Base-by-base conservation (phyloP, 1,140 invertebrate genomes). In the Drosophila carrolli region DNA sequence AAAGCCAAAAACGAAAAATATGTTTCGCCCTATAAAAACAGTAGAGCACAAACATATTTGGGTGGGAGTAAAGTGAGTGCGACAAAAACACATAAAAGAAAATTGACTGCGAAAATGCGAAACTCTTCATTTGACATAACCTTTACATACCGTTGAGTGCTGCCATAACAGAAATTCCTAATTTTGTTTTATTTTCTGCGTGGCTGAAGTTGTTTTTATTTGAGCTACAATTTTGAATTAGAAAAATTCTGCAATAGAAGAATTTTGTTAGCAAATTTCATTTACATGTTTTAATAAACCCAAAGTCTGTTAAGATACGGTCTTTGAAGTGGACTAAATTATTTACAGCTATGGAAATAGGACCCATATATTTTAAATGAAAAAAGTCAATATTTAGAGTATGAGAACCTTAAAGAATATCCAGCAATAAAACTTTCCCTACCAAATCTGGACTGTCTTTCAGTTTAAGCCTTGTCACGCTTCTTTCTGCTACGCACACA, bases 21-120 rank as follows among this genome's bases (percentile, higher is more conserved):
- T 81, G 81, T 61, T 73, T 47, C 40, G 62, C 40, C 10, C 51
- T 57, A 86, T 84, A 74, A 84, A 84, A 86, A 76, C 50, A 46
- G 44, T 27, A 41, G 19, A 32, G 43, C 53, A n/a, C 32, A 55
- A 56, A 23, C 43, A 44, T 59, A 46, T 55, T 14, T 14, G 7
- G 29, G 4, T n/a, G 35, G 68, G 23, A 23, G 14, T 58, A 4
- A 35, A n/a, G 4, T 32, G 62, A 58, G 50, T 76, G 58, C 35
- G 56, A 51, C 35, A 58, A 57, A 77, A 77, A 40, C 73, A 59
- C 65, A 88, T 89, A 80, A 89, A 88, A 89, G 84, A 80, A 79
- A 89, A 88, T 88, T 88, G 83, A 83, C 84, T 83, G 76, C 70
- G 75, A 81, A 81, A 77, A 80, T 78, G 47, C 57, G 78, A 76